A percentile compares a stretch with the other conserved stretches of the same genome.
phyloP scores from a whole-genome alignment of 2,113 vertebrate species.

The Oncorhynchus masou region DNA sequence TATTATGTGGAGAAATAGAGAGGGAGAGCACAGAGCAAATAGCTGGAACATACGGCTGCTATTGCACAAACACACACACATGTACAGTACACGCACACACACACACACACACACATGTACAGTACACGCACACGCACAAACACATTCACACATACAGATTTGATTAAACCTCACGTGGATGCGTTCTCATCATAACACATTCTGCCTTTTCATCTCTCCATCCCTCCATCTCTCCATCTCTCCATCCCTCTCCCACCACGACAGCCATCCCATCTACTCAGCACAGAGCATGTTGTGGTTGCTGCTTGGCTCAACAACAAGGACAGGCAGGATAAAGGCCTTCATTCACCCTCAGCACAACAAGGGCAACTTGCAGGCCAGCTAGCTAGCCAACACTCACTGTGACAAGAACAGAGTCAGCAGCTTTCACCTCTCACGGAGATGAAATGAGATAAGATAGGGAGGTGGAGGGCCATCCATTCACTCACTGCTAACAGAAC shows the following conservation, averaged over 20 bases:
- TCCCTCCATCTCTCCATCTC: background rate
- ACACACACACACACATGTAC: background rate
- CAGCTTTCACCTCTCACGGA: conserved; percentile 56
- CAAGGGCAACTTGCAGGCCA: conserved; percentile 42
- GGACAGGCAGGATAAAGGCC: conserved; percentile 32
- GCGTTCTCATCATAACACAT: background rate
- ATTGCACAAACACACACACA: background rate
- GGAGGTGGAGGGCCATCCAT: conserved; percentile 20
- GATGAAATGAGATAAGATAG: conserved; percentile 52
- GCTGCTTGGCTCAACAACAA: conserved; percentile 53
- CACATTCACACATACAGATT: background rate
- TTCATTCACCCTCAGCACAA: conserved; percentile 45
- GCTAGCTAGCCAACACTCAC: conserved; percentile 1
- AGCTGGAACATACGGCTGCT: no score
- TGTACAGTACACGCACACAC: background rate
- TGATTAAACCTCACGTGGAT: background rate
- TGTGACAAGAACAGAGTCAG: conserved; percentile 51
- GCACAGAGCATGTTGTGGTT: conserved; percentile 55
- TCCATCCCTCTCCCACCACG: background rate
- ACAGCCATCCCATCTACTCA: conserved; percentile 10
- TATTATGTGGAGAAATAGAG: background rate
- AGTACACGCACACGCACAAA: background rate
- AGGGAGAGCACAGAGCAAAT: background rate
- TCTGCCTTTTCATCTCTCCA: background rate
- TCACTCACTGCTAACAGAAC: conserved; percentile 24